Conservation (phyloP, 1,140 invertebrate genomes). For the Megalonaias nervosa region DNA sequence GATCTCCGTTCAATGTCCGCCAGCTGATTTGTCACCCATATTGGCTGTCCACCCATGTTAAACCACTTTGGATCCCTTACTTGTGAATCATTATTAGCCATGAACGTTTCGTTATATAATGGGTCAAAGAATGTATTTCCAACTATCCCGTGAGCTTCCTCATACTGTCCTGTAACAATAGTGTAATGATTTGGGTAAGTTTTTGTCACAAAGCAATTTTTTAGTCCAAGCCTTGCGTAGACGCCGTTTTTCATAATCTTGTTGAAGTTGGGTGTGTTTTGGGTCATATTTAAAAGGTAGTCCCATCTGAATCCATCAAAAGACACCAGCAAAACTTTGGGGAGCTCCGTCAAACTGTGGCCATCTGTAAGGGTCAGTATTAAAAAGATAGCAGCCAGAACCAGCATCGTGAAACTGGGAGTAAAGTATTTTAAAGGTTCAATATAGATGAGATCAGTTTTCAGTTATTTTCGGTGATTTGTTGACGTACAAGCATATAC, state of each 20-base stretch:
- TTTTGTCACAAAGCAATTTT: slow-evolving; percentile 80
- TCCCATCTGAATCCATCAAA: slow-evolving; percentile 73
- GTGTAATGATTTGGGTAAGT: slow-evolving; percentile 88
- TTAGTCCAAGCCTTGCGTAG: slow-evolving; percentile 56
- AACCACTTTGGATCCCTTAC: slow-evolving; percentile 53
- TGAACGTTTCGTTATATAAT: slow-evolving; percentile 69
- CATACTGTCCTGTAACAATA: slow-evolving; percentile 83
- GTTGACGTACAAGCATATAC: too few relatives aligned
- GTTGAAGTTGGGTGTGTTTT: too few relatives aligned
- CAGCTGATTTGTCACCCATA: slow-evolving; percentile 66
- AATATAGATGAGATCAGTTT: too few relatives aligned
- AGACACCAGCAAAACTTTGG: slow-evolving; percentile 65
- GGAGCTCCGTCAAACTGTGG: background rate
- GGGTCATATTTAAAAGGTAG: slow-evolving; percentile 47
- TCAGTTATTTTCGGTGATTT: too few relatives aligned
- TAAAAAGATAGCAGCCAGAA: too few relatives aligned
- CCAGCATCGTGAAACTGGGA: too few relatives aligned
- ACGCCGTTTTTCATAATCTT: slow-evolving; percentile 61
- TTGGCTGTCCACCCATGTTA: slow-evolving; percentile 59
- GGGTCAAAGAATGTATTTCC: slow-evolving; percentile 80
- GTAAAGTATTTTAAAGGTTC: too few relatives aligned
- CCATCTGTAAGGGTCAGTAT: too few relatives aligned
- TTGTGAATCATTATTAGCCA: slow-evolving; percentile 69
- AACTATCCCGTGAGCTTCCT: slow-evolving; percentile 83
- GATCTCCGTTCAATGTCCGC: slow-evolving; percentile 33